Percentiles rank a stretch among this genome's conserved stretches.
Conservation (phyloP, 2,113 vertebrate species). For the Loxodonta africana region DNA sequence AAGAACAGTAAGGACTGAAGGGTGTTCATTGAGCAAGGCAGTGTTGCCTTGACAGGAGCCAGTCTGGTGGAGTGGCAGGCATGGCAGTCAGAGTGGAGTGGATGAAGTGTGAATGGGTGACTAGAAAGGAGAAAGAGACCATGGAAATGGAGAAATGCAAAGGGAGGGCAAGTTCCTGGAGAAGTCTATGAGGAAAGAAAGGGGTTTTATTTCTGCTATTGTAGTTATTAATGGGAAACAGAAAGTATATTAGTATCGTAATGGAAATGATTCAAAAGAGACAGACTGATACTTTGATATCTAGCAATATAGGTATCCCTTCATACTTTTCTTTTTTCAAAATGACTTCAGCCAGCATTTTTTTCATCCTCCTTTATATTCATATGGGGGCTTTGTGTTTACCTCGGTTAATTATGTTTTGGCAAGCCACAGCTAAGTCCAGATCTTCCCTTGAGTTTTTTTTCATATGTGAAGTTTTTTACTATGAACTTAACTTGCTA, state of each 20-base stretch:
- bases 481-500: neutral
- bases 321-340: slow-evolving; percentile 15
- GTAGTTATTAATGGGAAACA: neutral
- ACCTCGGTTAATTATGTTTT: neutral
- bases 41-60: neutral
- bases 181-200: too few relatives aligned
- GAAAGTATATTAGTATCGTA: neutral
- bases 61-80: neutral
- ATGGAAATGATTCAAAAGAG: neutral
- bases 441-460: neutral
- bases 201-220: too few relatives aligned
- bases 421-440: neutral
- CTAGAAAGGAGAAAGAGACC: neutral
- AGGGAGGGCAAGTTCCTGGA: neutral
- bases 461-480: neutral
- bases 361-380: neutral
- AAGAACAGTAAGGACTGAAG: neutral
- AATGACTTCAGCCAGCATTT: neutral
- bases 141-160: neutral
- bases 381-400: neutral
- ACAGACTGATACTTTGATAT: neutral
- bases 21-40: neutral
- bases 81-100: neutral
- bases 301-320: neutral
- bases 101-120: neutral